Evolutionary conservation across 2,888 invertebrate genomes (phyloP).

Genomic region (Phragmatobia fuliginosa): DNA sequence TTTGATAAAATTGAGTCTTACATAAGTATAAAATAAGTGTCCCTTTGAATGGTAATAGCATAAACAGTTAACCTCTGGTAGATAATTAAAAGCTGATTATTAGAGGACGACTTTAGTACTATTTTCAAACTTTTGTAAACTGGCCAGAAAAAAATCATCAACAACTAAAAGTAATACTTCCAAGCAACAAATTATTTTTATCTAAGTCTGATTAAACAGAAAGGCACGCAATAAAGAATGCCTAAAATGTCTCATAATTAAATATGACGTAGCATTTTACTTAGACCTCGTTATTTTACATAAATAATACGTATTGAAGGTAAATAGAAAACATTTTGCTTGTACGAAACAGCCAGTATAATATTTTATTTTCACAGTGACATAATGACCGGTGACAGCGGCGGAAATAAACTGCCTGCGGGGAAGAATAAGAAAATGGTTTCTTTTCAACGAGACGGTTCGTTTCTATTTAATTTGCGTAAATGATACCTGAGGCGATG

Average conservation of each 20-base stretch:
- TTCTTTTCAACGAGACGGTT: conserved; percentile 64
- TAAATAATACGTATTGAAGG: conserved; percentile 39
- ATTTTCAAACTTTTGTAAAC: background rate
- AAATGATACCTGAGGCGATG: conserved; percentile 59
- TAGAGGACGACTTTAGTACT: background rate
- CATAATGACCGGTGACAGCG: conserved; percentile 75
- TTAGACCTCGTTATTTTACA: conserved; percentile 19
- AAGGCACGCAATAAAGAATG: background rate
- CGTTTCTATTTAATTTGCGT: conserved; percentile 70
- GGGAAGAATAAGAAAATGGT: conserved; percentile 70
- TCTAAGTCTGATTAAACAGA: background rate
- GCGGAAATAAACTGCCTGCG: conserved; percentile 70
- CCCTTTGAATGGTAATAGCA: background rate
- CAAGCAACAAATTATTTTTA: background rate
- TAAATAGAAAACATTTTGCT: conserved; percentile 43
- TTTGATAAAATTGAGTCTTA: too few species aligned
- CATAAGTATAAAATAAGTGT: background rate
- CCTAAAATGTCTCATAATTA: conserved; percentile 1
- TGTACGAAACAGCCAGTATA: conserved; percentile 46
- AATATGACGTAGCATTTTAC: background rate
- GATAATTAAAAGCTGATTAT: background rate
- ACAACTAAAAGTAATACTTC: background rate
- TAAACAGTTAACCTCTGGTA: background rate
- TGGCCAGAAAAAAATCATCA: background rate
- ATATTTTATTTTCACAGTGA: conserved; percentile 66